Percentiles rank a stretch among this genome's conserved stretches.
These are phyloP conservation scores for Marisa cornuarietis DNA, from an alignment of 1,140 invertebrate genomes.

Conservation along the genomic window DNA sequence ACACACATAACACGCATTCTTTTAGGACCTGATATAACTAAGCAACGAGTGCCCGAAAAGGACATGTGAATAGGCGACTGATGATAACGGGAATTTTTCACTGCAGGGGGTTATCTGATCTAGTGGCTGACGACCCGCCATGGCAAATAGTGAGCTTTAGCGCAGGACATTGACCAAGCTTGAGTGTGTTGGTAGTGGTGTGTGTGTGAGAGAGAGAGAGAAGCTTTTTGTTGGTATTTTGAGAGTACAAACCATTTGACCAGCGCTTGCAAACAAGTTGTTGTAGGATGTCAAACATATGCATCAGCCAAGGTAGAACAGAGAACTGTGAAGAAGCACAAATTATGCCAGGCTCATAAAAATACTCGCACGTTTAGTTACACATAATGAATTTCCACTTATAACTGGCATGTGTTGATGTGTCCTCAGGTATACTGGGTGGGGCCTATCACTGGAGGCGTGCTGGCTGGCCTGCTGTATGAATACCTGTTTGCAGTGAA, in stretches of 20 bases:
- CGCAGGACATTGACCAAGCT: background rate
- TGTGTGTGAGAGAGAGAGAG: no score
- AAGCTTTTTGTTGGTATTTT: background rate
- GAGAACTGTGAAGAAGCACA: background rate
- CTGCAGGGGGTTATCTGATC: no score
- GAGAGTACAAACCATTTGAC: no score
- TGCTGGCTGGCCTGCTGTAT: conserved; percentile 81
- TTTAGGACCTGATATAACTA: no score
- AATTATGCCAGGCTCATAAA: background rate
- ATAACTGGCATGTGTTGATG: background rate
- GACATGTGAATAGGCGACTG: no score
- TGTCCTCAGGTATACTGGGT: conserved; percentile 84
- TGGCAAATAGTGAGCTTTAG: no score
- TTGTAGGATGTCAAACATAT: background rate
- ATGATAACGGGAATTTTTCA: no score
- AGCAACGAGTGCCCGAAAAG: no score
- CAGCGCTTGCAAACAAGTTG: background rate
- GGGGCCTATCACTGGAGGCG: conserved; percentile 82
- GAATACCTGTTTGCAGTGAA: conserved; percentile 74
- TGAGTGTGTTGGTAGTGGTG: conserved; percentile 10
- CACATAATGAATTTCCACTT: background rate
- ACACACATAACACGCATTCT: no score
- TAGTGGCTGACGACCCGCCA: no score
- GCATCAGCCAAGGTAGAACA: background rate
- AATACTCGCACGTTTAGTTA: background rate